Base-by-base conservation (phyloP, 2,113 vertebrate genomes). In the Phalacrocorax brasilianus region DNA sequence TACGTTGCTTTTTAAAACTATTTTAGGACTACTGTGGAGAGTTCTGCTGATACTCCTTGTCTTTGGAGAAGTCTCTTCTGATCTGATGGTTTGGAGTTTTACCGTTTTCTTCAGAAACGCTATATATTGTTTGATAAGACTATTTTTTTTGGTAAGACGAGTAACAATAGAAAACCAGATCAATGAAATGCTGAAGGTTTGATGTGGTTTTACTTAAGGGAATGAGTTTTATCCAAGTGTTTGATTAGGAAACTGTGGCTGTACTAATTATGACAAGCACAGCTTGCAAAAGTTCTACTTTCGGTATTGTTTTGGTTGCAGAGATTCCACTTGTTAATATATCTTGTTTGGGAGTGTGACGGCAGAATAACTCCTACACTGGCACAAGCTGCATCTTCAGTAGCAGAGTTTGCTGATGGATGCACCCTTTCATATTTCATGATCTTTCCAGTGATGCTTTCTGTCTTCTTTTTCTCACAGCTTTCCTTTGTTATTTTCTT, bases 41-140 rank as follows among this genome's bases (percentile, higher is more conserved):
- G 77, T 76, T 92, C 30, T 89, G 82, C 56, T 82, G 74, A 91
- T 93, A 72, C 28, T 94, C 44, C 7, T 91, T 90, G 56, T 79
- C 88, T 97, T 97, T 95, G 40, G 52, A 79, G 55, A 88, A 83
- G 47, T 28, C 63, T 87, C 88, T 89, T 56, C 71, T 78, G 55
- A 30, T 50, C 94, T 88, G 42, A 44, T 45, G 42, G 12, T 86
- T 94, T 95, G 85, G 87, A 58, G 87, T 97, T 93, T 95, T 97
- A 66, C 21, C 76, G 50, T 72, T 96, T 68, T 76, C 28, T 78
- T 88, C 20, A 85, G 66, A 76, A 97, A 65, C 35, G 23, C 76
- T 72, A 26, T 19, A 28, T 53, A 14, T 73, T 68, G 11, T 89
- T 73, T 84, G 67, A 79, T 30, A 62, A 44, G 62, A 45, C 33